Evolutionary conservation across 2,888 invertebrate species (phyloP), one percentile per base, ranked within the genome.

Genomic region (Torymus texanus): DNA sequence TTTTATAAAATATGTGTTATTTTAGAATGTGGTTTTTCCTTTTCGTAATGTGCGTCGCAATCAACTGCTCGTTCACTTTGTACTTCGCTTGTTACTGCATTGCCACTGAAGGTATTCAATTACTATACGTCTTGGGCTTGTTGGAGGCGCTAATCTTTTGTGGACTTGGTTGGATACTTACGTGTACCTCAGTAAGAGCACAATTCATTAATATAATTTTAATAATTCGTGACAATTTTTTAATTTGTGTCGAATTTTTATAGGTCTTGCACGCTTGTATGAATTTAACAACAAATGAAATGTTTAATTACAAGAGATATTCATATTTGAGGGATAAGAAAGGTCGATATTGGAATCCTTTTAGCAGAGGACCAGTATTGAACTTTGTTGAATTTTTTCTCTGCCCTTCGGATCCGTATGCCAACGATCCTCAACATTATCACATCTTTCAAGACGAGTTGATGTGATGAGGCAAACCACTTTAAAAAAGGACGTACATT

Each of bases 241-340:
- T 14, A 55, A 29, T 59, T 24, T 14, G 5, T 18, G 21, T 5
- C 18, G 70, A 56, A 2, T 67, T 41, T 0, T 92, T 91, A 21
- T 92, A 97, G 97, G 94, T 97, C 71, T 92, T 97, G 24, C 97
- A 97, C 89, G 97, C 97, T 13, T 95, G 96, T 88, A 96, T 96
- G 95, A 98, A 98, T 91, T 91, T 97, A 80, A 97, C 98, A 10
- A 97, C 97, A 65, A 98, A 97, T 90, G 97, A 98, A 91, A 96
- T 97, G 95, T 96, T 97, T 89, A 97, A 97, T 91, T 96, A 96
- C 90, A 97, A 97, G 88, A 92, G 97, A 72, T 97, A 97, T 90
- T 95, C 96, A 0, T 97, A 98, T 89, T 90, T 98, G 82, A 92
- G 97, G 75, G 97, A 97, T 89, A 96, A 96, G 87, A 93, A 95